A percentile compares a stretch with the other conserved stretches of the same genome.
Evolutionary conservation across 2,113 vertebrate species (phyloP).

Genomic region (Urocynchramus pylzowi): DNA sequence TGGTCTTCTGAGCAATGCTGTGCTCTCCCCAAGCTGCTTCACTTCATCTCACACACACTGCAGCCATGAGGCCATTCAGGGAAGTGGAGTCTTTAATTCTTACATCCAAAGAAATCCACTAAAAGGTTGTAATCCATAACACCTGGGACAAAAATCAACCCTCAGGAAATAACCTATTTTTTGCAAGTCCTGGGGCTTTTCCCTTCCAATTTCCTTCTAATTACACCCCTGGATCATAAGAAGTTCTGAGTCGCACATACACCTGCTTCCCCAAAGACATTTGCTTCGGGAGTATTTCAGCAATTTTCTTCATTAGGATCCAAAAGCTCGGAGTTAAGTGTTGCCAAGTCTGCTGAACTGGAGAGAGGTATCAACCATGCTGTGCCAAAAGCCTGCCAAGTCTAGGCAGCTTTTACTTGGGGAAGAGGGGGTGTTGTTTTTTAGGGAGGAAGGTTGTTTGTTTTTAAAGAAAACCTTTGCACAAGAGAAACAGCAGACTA

Average conservation of each 20-base stretch:
- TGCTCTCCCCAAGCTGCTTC: neutral
- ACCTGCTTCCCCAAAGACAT: conserved; percentile 1
- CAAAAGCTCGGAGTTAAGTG: neutral
- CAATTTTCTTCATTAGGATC: conserved; percentile 35
- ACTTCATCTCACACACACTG: neutral
- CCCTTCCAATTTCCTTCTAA: neutral
- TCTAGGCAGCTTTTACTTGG: neutral
- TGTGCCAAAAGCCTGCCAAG: neutral
- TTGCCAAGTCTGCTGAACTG: neutral
- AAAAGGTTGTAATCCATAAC: neutral
- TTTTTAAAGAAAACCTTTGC: neutral
- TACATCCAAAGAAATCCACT: neutral
- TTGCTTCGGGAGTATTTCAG: neutral
- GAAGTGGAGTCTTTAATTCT: neutral
- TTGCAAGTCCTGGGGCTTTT: neutral
- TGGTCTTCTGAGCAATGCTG: neutral
- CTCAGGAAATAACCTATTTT: conserved; percentile 17
- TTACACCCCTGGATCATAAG: neutral
- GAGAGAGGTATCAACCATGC: neutral
- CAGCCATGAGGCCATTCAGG: neutral
- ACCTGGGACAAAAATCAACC: neutral
- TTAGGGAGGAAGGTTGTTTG: rapidly evolving
- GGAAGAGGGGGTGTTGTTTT: neutral
- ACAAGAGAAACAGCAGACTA: neutral
- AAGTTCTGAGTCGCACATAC: neutral